Conservation (phyloP, 2,888 invertebrate genomes). For the Amblyjoppa proteus region DNA sequence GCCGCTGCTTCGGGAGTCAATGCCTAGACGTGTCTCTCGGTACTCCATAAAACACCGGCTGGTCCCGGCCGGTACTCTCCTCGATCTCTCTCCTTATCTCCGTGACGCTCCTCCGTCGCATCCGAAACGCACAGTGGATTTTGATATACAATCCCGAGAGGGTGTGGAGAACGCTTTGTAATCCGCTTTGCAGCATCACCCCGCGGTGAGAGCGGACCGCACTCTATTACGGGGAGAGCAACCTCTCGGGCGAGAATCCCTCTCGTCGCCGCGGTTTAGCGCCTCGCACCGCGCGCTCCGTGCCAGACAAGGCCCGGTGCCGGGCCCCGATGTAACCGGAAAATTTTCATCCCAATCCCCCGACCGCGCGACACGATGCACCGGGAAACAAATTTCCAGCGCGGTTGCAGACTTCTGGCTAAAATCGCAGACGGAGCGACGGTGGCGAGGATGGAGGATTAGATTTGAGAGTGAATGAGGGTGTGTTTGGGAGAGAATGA, state of each 20-base stretch:
- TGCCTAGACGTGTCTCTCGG: slow-evolving; percentile 12
- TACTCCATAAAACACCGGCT: slow-evolving; percentile 16
- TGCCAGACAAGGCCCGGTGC: neutral
- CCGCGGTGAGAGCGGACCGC: slow-evolving; percentile 22
- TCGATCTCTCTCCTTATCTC: slow-evolving; percentile 2
- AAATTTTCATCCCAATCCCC: neutral
- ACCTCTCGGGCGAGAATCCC: slow-evolving; percentile 6
- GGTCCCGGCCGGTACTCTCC: neutral
- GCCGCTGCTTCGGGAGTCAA: slow-evolving; percentile 6
- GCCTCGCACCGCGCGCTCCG: neutral
- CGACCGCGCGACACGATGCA: neutral
- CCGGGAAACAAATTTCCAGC: neutral
- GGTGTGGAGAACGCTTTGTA: slow-evolving; percentile 76
- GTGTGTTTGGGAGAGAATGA: slow-evolving; percentile 21
- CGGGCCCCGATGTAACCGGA: no score
- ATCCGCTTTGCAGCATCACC: slow-evolving; percentile 79
- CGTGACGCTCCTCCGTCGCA: slow-evolving; percentile 33
- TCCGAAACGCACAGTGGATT: slow-evolving; percentile 82
- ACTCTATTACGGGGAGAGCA: slow-evolving; percentile 40
- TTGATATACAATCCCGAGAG: slow-evolving; percentile 79
- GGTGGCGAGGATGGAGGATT: slow-evolving; percentile 36
- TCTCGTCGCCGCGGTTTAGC: neutral
- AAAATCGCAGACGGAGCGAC: slow-evolving; percentile 2
- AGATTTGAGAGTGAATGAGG: slow-evolving; percentile 51
- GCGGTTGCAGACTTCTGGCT: neutral